phyloP scores from a whole-genome alignment of 2,797 vertebrate species.

The Rhinichthys osculus region DNA sequence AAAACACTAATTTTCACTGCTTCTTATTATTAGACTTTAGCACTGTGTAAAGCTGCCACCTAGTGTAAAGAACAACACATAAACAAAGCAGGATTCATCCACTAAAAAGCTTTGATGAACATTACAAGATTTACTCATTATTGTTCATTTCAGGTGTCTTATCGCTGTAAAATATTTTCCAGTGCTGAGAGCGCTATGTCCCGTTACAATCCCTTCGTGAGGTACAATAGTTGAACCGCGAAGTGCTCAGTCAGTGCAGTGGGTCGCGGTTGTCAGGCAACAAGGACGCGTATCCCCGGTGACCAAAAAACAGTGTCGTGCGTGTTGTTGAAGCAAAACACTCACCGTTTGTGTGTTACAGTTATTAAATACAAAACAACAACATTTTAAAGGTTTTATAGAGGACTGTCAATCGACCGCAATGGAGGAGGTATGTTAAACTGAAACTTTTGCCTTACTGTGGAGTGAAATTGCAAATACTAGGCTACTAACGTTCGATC shows the following conservation, averaged over 20 bases:
- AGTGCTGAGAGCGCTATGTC: background rate
- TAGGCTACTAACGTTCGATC: too few relatives aligned
- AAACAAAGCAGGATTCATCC: conserved; percentile 10
- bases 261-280: conserved; percentile 56
- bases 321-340: conserved; percentile 4
- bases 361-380: background rate
- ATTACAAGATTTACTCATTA: background rate
- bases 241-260: background rate
- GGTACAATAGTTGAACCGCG: background rate
- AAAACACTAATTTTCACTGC: background rate
- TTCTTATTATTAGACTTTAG: conserved; percentile 15
- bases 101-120: background rate
- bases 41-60: conserved; percentile 81
- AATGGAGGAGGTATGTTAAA: conserved; percentile 59
- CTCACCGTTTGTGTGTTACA: too few relatives aligned
- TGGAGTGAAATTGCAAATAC: background rate
- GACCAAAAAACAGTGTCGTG: conserved; percentile 12
- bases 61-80: conserved; percentile 75
- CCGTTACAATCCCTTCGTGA: too few relatives aligned
- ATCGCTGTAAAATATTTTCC: background rate
- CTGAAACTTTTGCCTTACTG: background rate
- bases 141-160: too few relatives aligned
- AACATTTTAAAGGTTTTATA: background rate
- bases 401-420: background rate
- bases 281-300: conserved; percentile 57